Percentiles rank a stretch among this genome's conserved stretches.
Conservation (phyloP, 2,888 invertebrate species). For the Drosophila mercatorum region DNA sequence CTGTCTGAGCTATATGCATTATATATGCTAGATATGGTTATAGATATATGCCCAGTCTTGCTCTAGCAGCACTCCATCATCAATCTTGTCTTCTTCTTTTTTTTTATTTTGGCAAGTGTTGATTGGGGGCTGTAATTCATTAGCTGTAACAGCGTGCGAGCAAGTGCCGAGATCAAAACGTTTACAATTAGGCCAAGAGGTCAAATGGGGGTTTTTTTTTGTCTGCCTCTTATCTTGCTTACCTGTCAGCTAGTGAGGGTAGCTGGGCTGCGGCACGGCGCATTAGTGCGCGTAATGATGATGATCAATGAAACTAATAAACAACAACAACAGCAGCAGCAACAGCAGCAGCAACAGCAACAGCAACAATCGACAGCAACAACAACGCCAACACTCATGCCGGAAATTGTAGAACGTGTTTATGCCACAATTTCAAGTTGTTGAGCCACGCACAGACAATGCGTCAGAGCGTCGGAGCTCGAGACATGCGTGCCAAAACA, state of each 20-base stretch:
- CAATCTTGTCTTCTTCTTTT: too few species aligned
- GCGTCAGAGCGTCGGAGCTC: constrained; percentile 65
- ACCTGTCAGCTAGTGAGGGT: constrained; percentile 1
- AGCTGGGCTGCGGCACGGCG: constrained; percentile 7
- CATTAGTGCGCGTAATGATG: constrained; percentile 63
- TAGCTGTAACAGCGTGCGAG: constrained; percentile 7
- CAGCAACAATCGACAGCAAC: constrained; percentile 36
- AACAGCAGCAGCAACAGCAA: constrained; percentile 21
- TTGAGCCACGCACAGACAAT: constrained; percentile 79
- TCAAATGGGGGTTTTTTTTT: constrained; percentile 30
- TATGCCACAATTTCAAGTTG: constrained; percentile 80
- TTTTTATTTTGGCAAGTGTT: constrained; percentile 10
- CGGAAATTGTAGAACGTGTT: constrained; percentile 80
- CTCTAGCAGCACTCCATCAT: too few species aligned
- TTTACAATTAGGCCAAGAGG: constrained; percentile 58
- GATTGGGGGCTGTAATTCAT: constrained; percentile 8
- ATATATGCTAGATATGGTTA: background rate
- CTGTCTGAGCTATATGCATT: too few species aligned
- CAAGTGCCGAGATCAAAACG: constrained; percentile 45
- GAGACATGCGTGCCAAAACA: constrained; percentile 74
- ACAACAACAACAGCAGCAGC: constrained; percentile 46
- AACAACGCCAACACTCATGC: constrained; percentile 70
- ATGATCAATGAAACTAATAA: constrained; percentile 77
- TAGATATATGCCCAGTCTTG: too few species aligned
- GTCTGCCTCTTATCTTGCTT: background rate